Conservation (phyloP, 2,888 invertebrate genomes). For the Bellardia bayeri region DNA sequence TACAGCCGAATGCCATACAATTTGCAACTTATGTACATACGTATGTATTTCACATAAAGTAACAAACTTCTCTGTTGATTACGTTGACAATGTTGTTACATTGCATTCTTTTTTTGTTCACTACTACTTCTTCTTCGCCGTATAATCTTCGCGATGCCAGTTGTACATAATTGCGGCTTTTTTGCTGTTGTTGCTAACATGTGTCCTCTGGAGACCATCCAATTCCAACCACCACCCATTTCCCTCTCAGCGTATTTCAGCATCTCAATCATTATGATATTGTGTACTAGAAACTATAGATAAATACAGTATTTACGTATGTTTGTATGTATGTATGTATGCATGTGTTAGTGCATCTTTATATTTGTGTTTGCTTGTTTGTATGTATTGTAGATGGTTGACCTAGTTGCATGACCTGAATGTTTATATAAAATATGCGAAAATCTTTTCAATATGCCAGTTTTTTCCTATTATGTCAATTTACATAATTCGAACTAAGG, state of each 20-base stretch:
- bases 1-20: neutral
- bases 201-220: conserved; percentile 57
- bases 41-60: neutral
- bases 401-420: conserved; percentile 72
- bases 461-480: conserved; percentile 67
- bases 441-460: conserved; percentile 69
- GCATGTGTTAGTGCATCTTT: conserved; percentile 1
- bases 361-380: conserved; percentile 16
- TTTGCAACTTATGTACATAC: neutral
- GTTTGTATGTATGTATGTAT: conserved; percentile 13
- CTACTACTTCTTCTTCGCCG: neutral
- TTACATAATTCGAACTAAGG: conserved; percentile 70
- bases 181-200: conserved; percentile 20
- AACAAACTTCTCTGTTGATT: conserved; percentile 25
- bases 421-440: conserved; percentile 62
- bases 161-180: conserved; percentile 33
- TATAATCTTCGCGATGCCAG: conserved; percentile 25
- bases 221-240: conserved; percentile 1
- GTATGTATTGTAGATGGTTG: conserved; percentile 56
- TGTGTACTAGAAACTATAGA: conserved; percentile 40
- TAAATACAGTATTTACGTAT: conserved; percentile 44
- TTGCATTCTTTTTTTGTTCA: neutral
- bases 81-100: conserved; percentile 3
- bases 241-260: conserved; percentile 27
- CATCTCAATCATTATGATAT: conserved; percentile 47